Percentiles rank a stretch among this genome's conserved stretches.
Conservation (phyloP, 1,140 invertebrate genomes). For the Aphis craccivora region DNA sequence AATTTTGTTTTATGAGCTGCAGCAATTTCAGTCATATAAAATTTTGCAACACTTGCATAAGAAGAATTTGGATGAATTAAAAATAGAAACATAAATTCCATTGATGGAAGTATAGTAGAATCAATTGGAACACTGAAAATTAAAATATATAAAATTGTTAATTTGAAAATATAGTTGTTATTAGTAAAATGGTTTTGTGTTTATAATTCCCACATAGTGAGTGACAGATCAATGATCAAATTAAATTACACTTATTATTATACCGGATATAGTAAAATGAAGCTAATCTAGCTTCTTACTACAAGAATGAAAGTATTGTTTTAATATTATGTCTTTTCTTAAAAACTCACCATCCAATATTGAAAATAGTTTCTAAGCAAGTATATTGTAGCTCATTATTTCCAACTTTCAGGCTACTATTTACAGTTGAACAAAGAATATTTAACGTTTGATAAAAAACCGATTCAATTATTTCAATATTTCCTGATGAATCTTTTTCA, state of each 20-base stretch:
- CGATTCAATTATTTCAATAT: slow-evolving; percentile 42
- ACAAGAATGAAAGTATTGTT: not conserved
- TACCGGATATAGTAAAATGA: not conserved
- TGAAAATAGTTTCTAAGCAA: slow-evolving; percentile 46
- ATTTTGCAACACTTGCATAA: slow-evolving; percentile 55
- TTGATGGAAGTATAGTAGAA: slow-evolving; percentile 58
- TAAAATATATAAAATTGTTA: slow-evolving; percentile 37
- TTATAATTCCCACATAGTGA: not conserved
- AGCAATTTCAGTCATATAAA: slow-evolving; percentile 60
- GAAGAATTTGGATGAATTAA: slow-evolving; percentile 59
- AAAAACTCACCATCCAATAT: slow-evolving; percentile 46
- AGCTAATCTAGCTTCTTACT: not conserved
- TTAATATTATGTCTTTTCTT: not conserved
- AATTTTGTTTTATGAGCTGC: slow-evolving; percentile 60
- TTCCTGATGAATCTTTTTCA: slow-evolving; percentile 28
- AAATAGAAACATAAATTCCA: slow-evolving; percentile 59
- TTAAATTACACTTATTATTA: not conserved
- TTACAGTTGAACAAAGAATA: slow-evolving; percentile 39
- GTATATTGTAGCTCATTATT: slow-evolving; percentile 44
- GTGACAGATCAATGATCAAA: not conserved
- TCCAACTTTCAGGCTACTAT: slow-evolving; percentile 38
- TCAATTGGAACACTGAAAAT: slow-evolving; percentile 60
- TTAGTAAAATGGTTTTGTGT: not conserved
- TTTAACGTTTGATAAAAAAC: slow-evolving; percentile 20
- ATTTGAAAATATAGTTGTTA: not conserved